Evolutionary conservation across 2,888 invertebrate genomes (phyloP).

Genomic region (Pachydiplax longipennis): DNA sequence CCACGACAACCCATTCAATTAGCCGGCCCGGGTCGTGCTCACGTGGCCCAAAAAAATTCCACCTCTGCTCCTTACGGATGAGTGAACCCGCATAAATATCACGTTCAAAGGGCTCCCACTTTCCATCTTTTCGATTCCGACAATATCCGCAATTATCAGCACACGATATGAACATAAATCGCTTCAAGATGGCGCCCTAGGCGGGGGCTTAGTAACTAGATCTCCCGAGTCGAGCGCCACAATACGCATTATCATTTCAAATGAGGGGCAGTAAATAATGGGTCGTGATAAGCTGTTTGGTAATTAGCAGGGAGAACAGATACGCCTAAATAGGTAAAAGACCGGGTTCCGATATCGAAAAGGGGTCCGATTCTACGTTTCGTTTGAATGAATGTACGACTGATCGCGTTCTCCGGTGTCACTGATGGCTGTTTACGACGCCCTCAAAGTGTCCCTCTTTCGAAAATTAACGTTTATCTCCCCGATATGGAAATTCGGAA

Average conservation of each 20-base stretch:
- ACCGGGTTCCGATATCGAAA: not conserved
- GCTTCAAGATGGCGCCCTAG: not conserved
- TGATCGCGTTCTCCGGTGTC: not conserved
- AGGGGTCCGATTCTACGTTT: not conserved
- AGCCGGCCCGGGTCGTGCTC: not conserved
- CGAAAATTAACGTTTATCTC: not conserved
- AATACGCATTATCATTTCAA: too few species aligned
- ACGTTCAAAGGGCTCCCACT: not conserved
- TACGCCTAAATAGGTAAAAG: not conserved
- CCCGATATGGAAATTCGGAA: not conserved
- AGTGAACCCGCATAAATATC: not conserved
- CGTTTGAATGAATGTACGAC: not conserved
- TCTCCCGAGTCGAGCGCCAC: not conserved
- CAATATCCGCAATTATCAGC: not conserved
- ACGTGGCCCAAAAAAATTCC: not conserved
- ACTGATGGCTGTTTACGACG: not conserved
- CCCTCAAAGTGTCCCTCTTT: not conserved
- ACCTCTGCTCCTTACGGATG: not conserved
- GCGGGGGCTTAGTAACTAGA: not conserved
- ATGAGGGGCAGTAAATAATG: not conserved
- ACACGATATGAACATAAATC: not conserved
- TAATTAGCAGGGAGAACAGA: not conserved
- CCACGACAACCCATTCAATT: constrained; percentile 9
- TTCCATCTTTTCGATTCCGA: not conserved
- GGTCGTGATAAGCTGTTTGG: not conserved